A percentile compares a stretch with the other conserved stretches of the same genome.
Evolutionary conservation across 2,797 vertebrate species (phyloP).

Genomic region (Natrix natrix): DNA sequence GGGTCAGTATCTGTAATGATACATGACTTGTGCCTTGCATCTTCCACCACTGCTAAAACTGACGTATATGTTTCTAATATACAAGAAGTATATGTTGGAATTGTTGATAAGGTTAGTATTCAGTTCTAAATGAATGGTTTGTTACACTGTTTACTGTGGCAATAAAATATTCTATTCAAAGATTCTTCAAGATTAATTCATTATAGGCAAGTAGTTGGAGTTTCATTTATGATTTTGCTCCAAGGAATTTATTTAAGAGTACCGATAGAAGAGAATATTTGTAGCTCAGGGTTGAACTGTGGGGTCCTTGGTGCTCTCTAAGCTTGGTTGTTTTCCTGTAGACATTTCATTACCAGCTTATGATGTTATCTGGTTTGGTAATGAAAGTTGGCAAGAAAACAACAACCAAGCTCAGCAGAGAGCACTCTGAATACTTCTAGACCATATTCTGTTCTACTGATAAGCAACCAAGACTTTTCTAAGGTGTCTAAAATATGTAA

Average conservation of each 20-base stretch:
- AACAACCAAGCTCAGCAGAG: neutral
- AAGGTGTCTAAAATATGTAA: neutral
- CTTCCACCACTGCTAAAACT: conserved; percentile 77
- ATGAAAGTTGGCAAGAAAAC: neutral
- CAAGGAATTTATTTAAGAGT: neutral
- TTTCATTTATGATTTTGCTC: neutral
- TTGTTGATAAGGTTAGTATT: conserved; percentile 93
- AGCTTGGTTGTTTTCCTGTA: neutral
- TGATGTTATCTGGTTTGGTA: neutral
- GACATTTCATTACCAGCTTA: neutral
- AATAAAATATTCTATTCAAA: neutral
- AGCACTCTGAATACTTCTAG: neutral
- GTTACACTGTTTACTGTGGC: neutral
- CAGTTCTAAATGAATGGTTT: neutral
- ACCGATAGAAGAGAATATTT: neutral
- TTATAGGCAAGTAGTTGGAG: neutral
- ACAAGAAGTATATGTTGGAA: conserved; percentile 86
- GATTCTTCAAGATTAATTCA: neutral
- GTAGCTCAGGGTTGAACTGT: neutral
- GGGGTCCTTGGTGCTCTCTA: neutral
- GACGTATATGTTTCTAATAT: conserved; percentile 86
- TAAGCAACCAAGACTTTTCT: neutral
- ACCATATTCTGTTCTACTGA: neutral
- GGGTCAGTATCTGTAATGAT: conserved; percentile 82
- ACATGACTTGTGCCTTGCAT: conserved; percentile 85